Conservation (phyloP, 2,888 invertebrate genomes). For the Tanytarsus gracilentus region DNA sequence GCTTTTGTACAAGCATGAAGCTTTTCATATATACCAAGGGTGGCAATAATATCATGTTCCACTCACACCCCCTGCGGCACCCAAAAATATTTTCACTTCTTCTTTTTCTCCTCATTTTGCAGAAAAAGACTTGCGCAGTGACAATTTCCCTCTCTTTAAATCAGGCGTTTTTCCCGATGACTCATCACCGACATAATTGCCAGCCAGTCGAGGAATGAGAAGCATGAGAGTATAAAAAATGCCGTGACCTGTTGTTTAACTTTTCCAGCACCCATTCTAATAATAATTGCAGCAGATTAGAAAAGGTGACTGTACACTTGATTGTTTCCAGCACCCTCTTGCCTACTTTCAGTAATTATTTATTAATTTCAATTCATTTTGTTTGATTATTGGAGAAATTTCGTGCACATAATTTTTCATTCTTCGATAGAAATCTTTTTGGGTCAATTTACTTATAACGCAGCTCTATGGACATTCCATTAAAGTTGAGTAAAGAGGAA, state of each 20-base stretch:
- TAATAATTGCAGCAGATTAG: slow-evolving; percentile 4
- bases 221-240: background rate
- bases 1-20: too few relatives aligned
- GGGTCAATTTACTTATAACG: too few relatives aligned
- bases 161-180: slow-evolving; percentile 23
- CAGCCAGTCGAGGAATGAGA: too few relatives aligned
- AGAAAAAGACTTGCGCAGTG: background rate
- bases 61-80: too few relatives aligned
- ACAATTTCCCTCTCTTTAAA: background rate
- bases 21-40: too few relatives aligned
- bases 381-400: background rate
- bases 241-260: slow-evolving; percentile 18
- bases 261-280: background rate
- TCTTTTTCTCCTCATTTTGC: background rate
- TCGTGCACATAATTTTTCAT: background rate
- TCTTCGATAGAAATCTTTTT: too few relatives aligned
- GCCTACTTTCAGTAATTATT: background rate
- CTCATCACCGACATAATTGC: background rate
- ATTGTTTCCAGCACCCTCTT: background rate
- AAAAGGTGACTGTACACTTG: slow-evolving; percentile 14
- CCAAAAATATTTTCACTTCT: background rate
- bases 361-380: background rate
- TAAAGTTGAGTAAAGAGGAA: too few relatives aligned
- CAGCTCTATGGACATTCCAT: too few relatives aligned
- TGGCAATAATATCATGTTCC: too few relatives aligned